These are phyloP conservation scores for Macropodus opercularis DNA, from an alignment of 2,797 vertebrate genomes.

Conservation along the genomic window DNA sequence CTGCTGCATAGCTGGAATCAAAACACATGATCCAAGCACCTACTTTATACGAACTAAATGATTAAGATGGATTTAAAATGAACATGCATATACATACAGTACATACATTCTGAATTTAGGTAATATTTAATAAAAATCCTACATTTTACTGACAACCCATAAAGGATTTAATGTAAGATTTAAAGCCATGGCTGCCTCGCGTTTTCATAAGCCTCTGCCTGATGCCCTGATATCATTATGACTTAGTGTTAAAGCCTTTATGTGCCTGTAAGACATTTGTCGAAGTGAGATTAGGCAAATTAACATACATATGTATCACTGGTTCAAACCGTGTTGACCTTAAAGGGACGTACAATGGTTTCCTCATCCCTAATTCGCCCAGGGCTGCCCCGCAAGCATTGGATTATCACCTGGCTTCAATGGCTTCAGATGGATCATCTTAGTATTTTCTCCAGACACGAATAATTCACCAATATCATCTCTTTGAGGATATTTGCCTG, in stretches of 20 bases:
- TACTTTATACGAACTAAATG: neutral
- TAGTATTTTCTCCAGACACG: slow-evolving; percentile 66
- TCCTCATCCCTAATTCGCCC: slow-evolving; percentile 74
- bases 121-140: slow-evolving; percentile 8
- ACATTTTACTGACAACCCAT: slow-evolving; percentile 24
- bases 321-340: slow-evolving; percentile 81
- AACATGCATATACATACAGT: neutral
- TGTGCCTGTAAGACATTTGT: slow-evolving; percentile 84
- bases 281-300: slow-evolving; percentile 83
- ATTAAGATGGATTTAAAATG: neutral
- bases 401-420: slow-evolving; percentile 82
- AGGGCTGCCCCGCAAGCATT: slow-evolving; percentile 71
- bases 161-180: slow-evolving; percentile 54
- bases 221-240: slow-evolving; percentile 82
- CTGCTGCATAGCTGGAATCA: neutral
- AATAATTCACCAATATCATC: slow-evolving; percentile 79
- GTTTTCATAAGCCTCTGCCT: slow-evolving; percentile 69
- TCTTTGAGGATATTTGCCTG: slow-evolving; percentile 71
- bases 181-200: slow-evolving; percentile 59
- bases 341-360: slow-evolving; percentile 75
- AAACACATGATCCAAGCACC: neutral
- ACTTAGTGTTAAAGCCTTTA: slow-evolving; percentile 80
- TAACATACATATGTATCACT: slow-evolving; percentile 83
- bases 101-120: neutral
- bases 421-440: slow-evolving; percentile 78